phyloP scores from a whole-genome alignment of 1,140 invertebrate species.

The Cephus cinctus region DNA sequence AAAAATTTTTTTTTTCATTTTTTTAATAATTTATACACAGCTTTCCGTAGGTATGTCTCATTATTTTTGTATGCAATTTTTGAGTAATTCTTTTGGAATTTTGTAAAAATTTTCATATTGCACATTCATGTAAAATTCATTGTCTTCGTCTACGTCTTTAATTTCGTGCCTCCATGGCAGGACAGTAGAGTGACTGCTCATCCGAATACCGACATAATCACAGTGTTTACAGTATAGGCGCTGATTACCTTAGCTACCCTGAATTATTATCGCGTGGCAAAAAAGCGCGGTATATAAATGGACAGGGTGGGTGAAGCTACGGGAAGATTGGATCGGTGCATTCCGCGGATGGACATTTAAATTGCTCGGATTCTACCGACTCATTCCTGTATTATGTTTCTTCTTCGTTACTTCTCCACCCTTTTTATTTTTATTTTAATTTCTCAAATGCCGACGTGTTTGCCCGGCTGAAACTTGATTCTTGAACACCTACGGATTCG shows the following conservation, averaged over 20 bases:
- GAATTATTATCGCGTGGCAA: conserved; percentile 23
- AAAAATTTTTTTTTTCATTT: too few relatives aligned
- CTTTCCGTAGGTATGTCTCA: too few relatives aligned
- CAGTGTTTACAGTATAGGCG: conserved; percentile 22
- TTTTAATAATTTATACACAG: too few relatives aligned
- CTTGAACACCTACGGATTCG: too few relatives aligned
- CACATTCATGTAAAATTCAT: conserved; percentile 3
- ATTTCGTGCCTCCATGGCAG: background rate
- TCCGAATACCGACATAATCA: conserved; percentile 17
- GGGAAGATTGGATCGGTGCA: conserved; percentile 16
- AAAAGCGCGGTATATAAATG: conserved; percentile 19
- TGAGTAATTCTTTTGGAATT: too few relatives aligned
- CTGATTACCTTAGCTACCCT: conserved; percentile 6
- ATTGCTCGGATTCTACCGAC: conserved; percentile 16
- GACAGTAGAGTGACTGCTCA: conserved; percentile 6
- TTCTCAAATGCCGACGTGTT: too few relatives aligned
- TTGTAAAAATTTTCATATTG: too few relatives aligned
- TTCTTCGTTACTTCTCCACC: too few relatives aligned
- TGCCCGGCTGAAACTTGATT: too few relatives aligned
- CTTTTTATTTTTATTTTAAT: too few relatives aligned
- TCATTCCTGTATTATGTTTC: conserved; percentile 1
- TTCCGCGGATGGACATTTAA: conserved; percentile 19
- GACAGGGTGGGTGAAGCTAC: conserved; percentile 17
- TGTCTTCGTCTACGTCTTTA: background rate
- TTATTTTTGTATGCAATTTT: too few relatives aligned